Percentiles rank a stretch among this genome's conserved stretches.
Evolutionary conservation across 2,888 invertebrate genomes (phyloP).

Genomic region (Stramonita haemastoma): DNA sequence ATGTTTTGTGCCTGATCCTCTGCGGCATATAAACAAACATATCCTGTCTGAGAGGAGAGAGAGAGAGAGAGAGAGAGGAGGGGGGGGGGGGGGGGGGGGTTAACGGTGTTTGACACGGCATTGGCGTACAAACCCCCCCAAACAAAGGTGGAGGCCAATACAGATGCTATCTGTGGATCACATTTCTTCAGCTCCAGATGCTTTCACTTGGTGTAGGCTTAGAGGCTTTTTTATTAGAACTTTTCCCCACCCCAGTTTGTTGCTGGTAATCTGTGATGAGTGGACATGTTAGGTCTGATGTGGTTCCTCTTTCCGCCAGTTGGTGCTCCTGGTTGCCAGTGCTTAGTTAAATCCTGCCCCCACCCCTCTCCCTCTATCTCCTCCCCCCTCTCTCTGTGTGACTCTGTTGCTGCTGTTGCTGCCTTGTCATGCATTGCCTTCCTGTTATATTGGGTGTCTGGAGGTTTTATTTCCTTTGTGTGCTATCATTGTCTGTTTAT

Average conservation of each 20-base stretch:
- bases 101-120: conserved; percentile 30
- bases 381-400: background rate
- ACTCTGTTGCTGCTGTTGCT: background rate
- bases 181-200: background rate
- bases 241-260: too few relatives aligned
- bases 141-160: conserved; percentile 17
- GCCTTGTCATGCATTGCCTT: background rate
- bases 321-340: background rate
- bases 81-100: background rate
- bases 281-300: too few relatives aligned
- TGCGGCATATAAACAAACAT: conserved; percentile 41
- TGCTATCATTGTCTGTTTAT: too few relatives aligned
- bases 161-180: background rate
- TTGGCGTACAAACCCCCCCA: conserved; percentile 22
- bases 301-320: too few relatives aligned
- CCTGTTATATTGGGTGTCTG: too few relatives aligned
- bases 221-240: too few relatives aligned
- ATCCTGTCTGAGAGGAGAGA: conserved; percentile 29
- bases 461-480: too few relatives aligned
- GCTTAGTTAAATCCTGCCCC: background rate
- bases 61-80: background rate
- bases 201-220: too few relatives aligned
- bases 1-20: conserved; percentile 24
- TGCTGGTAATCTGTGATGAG: too few relatives aligned
- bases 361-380: background rate